Base-by-base conservation (phyloP, 1,140 invertebrate genomes). In the Brachionus paranguensis region DNA sequence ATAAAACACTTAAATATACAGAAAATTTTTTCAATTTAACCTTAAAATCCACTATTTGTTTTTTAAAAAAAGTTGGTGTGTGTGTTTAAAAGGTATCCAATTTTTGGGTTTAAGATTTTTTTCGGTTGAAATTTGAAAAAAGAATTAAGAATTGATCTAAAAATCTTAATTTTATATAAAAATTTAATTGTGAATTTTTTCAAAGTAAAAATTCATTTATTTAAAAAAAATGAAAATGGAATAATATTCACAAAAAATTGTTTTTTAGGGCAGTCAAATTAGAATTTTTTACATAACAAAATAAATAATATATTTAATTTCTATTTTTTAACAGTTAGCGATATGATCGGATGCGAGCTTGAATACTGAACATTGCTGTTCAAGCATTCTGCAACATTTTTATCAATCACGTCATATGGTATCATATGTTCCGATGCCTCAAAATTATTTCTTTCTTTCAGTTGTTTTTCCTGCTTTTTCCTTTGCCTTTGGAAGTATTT, bases 281-380 rank as follows among this genome's bases (percentile, higher is more conserved):
- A 12, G 5, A 27, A 60, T 60, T 6, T 60, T 60, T 24, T 60
- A 60, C 53, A 60, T 60, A 60, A 60, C 53, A 60, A 60, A 60
- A 60, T 11, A 60, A 20, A 20, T 10, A 11, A 60, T 1, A 37
- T 6, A 37, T 7, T 37, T 7, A 7, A 37, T 8, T 10, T 20
- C 20, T 60, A 60, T 60, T 60, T 60, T 72, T 43, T 72, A 8
- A 20, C 33, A n/a, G 68, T 41, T 10, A 72, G 27, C 3, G 68
- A 72, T 17, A 72, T 72, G 2, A 72, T 72, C n/a, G 68, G 68
- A 72, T 72, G 68, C 43, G 68, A 72, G 24, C 68, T 72, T 43
- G 68, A 72, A 41, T 72, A 72, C 43, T 72, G 68, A 72, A 72
- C 17, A 72, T 72, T 72, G 17, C 24, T 72, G 11, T 43, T 43